These are phyloP conservation scores for Hydra vulgaris DNA, from an alignment of 30 jellyfish, hydroid and myxozoan species.

Conservation along the genomic window DNA sequence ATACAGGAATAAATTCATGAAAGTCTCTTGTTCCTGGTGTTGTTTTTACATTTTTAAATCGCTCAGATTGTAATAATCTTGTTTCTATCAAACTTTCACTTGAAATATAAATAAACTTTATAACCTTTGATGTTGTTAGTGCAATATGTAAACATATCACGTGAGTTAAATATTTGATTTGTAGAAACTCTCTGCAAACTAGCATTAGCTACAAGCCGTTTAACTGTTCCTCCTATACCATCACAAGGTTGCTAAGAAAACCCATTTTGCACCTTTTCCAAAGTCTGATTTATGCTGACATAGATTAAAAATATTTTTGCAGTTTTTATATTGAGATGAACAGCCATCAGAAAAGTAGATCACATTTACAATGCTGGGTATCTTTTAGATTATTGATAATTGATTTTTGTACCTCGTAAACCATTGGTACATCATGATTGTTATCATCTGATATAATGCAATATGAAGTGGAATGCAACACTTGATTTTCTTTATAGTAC, in stretches of 20 bases:
- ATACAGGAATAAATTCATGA: slow-evolving; percentile 10
- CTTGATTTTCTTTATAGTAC: slow-evolving; percentile 19
- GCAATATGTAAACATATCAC: slow-evolving; percentile 26
- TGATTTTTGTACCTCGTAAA: slow-evolving; percentile 21
- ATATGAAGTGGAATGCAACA: slow-evolving; percentile 24
- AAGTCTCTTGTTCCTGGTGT: slow-evolving; percentile 41
- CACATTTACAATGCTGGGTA: slow-evolving; percentile 8
- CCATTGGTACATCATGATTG: slow-evolving; percentile 34
- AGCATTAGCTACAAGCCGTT: slow-evolving; percentile 40
- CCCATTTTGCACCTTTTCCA: slow-evolving; percentile 43
- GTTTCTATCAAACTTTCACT: slow-evolving; percentile 24
- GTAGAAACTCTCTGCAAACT: slow-evolving; percentile 34
- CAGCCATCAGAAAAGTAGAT: slow-evolving; percentile 64
- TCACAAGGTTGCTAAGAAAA: slow-evolving; percentile 49
- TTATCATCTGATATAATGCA: slow-evolving; percentile 44
- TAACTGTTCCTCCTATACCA: slow-evolving; percentile 67
- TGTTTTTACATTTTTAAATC: slow-evolving; percentile 37
- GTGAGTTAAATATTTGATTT: slow-evolving; percentile 33
- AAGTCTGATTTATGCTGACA: slow-evolving; percentile 44
- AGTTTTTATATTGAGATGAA: slow-evolving; percentile 69
- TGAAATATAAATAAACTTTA: slow-evolving; percentile 24
- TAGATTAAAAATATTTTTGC: slow-evolving; percentile 38
- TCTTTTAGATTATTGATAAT: slow-evolving; percentile 7
- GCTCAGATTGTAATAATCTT: slow-evolving; percentile 6
- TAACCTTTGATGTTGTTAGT: slow-evolving; percentile 33